A percentile compares a stretch with the other conserved stretches of the same genome.
Evolutionary conservation across 2,113 vertebrate species (phyloP).

Genomic region (Melanerpes formicivorus): DNA sequence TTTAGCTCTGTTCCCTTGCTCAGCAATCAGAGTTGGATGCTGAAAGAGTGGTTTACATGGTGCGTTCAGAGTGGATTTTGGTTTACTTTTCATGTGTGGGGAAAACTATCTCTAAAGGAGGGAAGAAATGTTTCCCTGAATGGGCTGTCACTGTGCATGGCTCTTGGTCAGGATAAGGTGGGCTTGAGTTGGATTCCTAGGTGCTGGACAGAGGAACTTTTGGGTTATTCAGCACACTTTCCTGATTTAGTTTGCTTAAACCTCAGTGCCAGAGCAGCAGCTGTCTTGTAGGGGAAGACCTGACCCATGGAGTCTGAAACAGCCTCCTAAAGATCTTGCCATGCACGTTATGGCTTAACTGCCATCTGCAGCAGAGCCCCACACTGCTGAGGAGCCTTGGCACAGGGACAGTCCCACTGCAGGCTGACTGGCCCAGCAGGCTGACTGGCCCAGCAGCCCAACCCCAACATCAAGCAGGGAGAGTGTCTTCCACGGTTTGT

Average conservation of each 20-base stretch:
- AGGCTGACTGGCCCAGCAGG: too few species aligned
- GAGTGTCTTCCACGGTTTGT: background rate
- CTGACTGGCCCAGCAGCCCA: background rate
- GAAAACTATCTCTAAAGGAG: background rate
- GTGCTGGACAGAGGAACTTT: background rate
- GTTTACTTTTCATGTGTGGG: background rate
- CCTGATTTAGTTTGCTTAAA: background rate
- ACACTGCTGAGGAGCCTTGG: rapidly evolving
- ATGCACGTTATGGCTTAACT: background rate
- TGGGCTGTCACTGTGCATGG: background rate
- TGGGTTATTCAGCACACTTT: background rate
- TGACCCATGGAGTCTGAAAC: background rate
- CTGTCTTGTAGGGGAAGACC: background rate
- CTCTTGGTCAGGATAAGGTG: background rate
- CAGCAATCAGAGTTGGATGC: background rate
- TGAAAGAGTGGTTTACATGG: background rate
- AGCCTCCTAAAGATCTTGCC: background rate
- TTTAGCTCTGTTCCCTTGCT: background rate
- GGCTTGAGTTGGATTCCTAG: background rate
- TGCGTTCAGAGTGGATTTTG: background rate
- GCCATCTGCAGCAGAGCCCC: background rate
- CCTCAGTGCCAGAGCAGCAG: background rate
- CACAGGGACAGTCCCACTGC: background rate
- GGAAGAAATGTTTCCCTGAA: background rate
- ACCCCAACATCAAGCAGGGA: background rate